phyloP scores from a whole-genome alignment of 2,797 vertebrate species.

The Ciconia nigra region DNA sequence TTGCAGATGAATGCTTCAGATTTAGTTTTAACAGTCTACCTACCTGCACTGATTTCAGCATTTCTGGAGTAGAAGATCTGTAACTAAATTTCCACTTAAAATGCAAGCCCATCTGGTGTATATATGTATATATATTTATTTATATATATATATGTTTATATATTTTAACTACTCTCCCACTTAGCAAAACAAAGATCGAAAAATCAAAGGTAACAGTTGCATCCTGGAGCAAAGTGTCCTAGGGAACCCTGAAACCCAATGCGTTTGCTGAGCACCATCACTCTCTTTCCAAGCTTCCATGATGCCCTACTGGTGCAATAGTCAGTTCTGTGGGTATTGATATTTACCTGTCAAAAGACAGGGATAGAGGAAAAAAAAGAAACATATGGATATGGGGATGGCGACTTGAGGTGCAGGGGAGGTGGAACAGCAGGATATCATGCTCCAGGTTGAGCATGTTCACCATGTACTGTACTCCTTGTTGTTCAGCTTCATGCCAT shows the following conservation, averaged over 20 bases:
- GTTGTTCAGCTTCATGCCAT: not conserved
- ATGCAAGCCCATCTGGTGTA: not conserved
- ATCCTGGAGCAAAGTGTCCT: not conserved
- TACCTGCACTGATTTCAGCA: not conserved
- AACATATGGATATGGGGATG: not conserved
- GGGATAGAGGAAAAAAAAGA: not conserved
- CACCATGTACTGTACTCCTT: too few relatives aligned
- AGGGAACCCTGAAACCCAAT: not conserved
- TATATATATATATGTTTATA: not conserved
- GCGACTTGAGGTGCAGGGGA: not conserved
- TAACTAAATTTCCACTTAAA: not conserved
- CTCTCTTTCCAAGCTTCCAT: not conserved
- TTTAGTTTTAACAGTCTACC: not conserved
- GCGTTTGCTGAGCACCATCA: not conserved
- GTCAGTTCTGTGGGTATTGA: not conserved
- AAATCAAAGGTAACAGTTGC: not conserved
- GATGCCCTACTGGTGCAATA: not conserved
- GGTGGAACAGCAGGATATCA: not conserved
- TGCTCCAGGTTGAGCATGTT: not conserved
- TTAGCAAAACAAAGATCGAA: conserved; percentile 26
- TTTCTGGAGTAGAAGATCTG: not conserved
- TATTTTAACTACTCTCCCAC: not conserved
- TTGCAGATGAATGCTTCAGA: not conserved
- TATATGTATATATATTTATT: not conserved
- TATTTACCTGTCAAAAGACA: not conserved